A percentile compares a stretch with the other conserved stretches of the same genome.
phyloP scores from a whole-genome alignment of 2,797 vertebrate species.

The Pseudomugil gertrudae region DNA sequence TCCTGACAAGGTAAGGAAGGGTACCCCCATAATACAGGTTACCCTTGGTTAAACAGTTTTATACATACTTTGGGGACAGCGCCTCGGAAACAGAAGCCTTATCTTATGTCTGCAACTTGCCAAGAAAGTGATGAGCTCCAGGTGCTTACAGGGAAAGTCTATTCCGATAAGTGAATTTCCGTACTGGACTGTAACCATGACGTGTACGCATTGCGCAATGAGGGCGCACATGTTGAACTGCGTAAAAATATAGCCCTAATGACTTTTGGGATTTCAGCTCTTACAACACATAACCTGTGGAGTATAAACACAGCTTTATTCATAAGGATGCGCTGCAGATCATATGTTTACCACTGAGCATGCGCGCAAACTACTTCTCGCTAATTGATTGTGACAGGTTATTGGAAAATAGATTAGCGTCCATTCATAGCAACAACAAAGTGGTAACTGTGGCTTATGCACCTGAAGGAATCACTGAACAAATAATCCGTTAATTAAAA shows the following conservation, averaged over 20 bases:
- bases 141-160: background rate
- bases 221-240: slow-evolving; percentile 17
- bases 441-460: slow-evolving; percentile 23
- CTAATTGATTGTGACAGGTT: slow-evolving; percentile 73
- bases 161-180: slow-evolving; percentile 9
- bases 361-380: slow-evolving; percentile 13
- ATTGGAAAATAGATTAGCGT: slow-evolving; percentile 76
- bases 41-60: no score
- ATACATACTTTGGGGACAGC: background rate
- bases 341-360: slow-evolving; percentile 23
- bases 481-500: background rate
- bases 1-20: background rate
- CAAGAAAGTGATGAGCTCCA: slow-evolving; percentile 3
- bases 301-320: slow-evolving; percentile 11
- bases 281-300: slow-evolving; percentile 11
- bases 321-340: slow-evolving; percentile 14
- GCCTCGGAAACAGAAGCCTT: background rate
- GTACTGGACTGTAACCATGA: slow-evolving; percentile 4
- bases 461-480: slow-evolving; percentile 5
- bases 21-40: no score
- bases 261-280: background rate
- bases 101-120: background rate
- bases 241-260: background rate
- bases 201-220: slow-evolving; percentile 33
- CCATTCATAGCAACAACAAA: slow-evolving; percentile 21